Evolutionary conservation across 1,140 invertebrate genomes (phyloP).

Genomic region (Ostrea edulis): DNA sequence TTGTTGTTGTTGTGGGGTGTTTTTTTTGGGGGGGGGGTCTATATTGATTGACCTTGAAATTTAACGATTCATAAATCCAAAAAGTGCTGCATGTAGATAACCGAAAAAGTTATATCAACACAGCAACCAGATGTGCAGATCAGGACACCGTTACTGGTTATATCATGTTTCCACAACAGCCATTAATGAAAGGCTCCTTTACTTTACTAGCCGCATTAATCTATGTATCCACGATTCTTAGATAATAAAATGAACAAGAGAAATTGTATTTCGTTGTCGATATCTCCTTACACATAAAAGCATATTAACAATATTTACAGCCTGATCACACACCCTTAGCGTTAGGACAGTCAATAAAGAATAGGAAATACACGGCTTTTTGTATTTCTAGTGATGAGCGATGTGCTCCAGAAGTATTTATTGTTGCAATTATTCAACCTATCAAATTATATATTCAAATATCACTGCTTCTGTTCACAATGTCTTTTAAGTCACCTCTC

Average conservation of each 20-base stretch:
- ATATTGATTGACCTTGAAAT: no score
- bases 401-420: background rate
- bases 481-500: background rate
- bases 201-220: no score
- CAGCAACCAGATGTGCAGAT: no score
- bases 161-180: no score
- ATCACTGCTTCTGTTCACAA: background rate
- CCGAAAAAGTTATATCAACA: no score
- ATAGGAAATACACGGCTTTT: background rate
- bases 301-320: background rate
- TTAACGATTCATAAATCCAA: no score
- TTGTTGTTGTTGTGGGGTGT: no score
- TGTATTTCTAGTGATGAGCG: background rate
- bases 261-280: conserved; percentile 10
- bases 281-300: background rate
- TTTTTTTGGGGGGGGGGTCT: no score
- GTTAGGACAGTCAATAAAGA: conserved; percentile 20
- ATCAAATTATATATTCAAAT: background rate
- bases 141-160: no score
- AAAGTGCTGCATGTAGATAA: no score
- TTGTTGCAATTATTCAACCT: conserved; percentile 1
- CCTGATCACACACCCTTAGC: background rate
- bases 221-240: background rate
- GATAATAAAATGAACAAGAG: background rate
- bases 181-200: no score